Evolutionary conservation across 2,113 vertebrate species (phyloP).

Genomic region (Thinocorus orbignyianus): DNA sequence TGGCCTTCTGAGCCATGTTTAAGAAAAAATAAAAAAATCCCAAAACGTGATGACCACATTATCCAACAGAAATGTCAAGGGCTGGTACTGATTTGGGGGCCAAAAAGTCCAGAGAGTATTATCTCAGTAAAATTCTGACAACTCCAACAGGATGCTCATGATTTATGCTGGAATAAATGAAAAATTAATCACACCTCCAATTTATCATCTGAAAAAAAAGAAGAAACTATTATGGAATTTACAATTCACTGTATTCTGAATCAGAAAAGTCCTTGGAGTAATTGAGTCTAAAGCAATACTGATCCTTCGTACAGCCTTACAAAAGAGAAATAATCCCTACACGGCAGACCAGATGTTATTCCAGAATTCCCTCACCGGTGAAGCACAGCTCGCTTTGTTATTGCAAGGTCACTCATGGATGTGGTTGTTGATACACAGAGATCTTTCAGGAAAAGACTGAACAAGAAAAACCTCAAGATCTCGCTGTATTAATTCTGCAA

Average conservation of each 20-base stretch:
- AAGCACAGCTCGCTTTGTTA: neutral
- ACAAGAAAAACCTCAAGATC: neutral
- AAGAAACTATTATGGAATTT: neutral
- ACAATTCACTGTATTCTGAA: neutral
- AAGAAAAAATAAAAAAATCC: too few relatives aligned
- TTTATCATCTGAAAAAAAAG: neutral
- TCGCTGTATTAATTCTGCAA: neutral
- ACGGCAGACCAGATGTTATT: neutral
- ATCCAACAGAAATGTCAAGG: neutral
- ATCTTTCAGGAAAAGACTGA: neutral
- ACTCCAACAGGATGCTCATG: neutral
- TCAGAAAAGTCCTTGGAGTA: neutral
- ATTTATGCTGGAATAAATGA: neutral
- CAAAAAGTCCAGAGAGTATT: neutral
- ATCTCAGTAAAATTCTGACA: neutral
- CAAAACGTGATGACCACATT: neutral
- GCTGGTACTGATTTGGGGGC: neutral
- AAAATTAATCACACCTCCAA: neutral
- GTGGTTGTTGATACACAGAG: neutral
- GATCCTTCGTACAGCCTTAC: neutral
- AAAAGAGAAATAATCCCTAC: neutral
- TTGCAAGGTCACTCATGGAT: neutral
- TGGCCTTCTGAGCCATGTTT: neutral
- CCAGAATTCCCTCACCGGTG: neutral
- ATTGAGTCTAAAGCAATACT: neutral